These are phyloP conservation scores for Synanthedon tipuliformis DNA, from an alignment of 2,888 invertebrate species.

Conservation along the genomic window DNA sequence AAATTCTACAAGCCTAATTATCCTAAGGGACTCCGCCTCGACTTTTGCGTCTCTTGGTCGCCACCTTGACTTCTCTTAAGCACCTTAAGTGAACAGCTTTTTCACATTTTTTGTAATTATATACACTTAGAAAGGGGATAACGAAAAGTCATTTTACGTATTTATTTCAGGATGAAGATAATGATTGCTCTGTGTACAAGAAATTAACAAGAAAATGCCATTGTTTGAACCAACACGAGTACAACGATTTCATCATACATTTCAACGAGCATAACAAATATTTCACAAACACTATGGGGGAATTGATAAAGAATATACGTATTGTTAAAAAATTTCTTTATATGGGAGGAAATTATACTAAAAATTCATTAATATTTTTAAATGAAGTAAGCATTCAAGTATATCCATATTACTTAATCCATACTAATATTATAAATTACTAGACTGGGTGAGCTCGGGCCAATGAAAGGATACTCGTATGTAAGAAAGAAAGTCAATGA, in stretches of 20 bases:
- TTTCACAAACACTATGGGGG: conserved; percentile 37
- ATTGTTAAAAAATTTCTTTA: conserved; percentile 55
- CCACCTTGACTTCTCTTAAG: too few species aligned
- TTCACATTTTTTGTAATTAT: too few species aligned
- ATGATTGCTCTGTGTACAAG: conserved; percentile 50
- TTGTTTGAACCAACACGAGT: conserved; percentile 40
- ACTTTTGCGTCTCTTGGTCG: too few species aligned
- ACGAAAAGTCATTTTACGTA: background rate
- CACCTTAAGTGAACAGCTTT: too few species aligned
- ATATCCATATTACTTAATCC: background rate
- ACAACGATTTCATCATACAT: conserved; percentile 53
- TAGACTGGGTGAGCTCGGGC: too few species aligned
- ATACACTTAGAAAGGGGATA: too few species aligned
- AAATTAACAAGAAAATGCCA: conserved; percentile 47
- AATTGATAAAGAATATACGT: conserved; percentile 52
- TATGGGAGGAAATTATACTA: conserved; percentile 44
- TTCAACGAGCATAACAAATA: conserved; percentile 50
- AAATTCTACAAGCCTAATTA: too few species aligned
- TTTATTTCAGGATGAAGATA: conserved; percentile 32
- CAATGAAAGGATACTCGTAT: too few species aligned
- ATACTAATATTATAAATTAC: too few species aligned
- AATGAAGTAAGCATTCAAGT: conserved; percentile 32
- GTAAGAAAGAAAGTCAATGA: too few species aligned
- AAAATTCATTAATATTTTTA: conserved; percentile 45
- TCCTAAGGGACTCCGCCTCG: too few species aligned